Conservation (phyloP, 2,888 invertebrate species). For the Caenorhabditis sp. region DNA sequence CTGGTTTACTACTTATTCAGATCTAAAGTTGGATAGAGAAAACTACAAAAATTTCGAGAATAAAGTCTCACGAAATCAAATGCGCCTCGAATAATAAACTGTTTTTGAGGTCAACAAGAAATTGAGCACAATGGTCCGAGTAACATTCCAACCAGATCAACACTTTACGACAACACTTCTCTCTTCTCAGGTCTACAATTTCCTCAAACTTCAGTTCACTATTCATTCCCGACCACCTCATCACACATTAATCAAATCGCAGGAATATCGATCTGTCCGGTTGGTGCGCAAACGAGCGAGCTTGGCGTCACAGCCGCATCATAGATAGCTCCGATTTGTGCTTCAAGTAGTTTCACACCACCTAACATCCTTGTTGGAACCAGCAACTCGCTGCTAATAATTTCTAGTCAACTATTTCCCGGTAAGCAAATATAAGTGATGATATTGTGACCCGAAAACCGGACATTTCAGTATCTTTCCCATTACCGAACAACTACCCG, state of each 20-base stretch:
- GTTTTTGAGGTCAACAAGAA: no score
- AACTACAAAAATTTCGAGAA: no score
- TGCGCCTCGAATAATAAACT: no score
- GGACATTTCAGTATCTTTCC: slow-evolving; percentile 7
- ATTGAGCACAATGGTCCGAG: not conserved
- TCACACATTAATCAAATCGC: not conserved
- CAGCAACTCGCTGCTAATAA: no score
- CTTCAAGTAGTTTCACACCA: slow-evolving; percentile 6
- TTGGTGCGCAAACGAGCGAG: slow-evolving; percentile 39
- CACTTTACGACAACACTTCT: not conserved
- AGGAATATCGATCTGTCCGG: slow-evolving; percentile 18
- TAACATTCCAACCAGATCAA: not conserved
- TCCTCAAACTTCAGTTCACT: slow-evolving; percentile 17
- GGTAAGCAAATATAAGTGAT: no score
- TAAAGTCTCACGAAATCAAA: no score
- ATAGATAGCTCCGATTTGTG: slow-evolving; percentile 13
- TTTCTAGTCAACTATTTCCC: slow-evolving; percentile 5
- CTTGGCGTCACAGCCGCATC: slow-evolving; percentile 35
- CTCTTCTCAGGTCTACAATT: slow-evolving; percentile 9
- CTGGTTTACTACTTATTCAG: no score
- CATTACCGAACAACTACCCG: slow-evolving; percentile 8
- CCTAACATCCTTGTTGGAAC: slow-evolving; percentile 5
- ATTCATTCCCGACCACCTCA: slow-evolving; percentile 13
- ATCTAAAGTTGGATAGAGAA: no score
- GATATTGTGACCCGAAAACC: no score